phyloP scores from a whole-genome alignment of 2,113 vertebrate species.

The Callospermophilus lateralis region DNA sequence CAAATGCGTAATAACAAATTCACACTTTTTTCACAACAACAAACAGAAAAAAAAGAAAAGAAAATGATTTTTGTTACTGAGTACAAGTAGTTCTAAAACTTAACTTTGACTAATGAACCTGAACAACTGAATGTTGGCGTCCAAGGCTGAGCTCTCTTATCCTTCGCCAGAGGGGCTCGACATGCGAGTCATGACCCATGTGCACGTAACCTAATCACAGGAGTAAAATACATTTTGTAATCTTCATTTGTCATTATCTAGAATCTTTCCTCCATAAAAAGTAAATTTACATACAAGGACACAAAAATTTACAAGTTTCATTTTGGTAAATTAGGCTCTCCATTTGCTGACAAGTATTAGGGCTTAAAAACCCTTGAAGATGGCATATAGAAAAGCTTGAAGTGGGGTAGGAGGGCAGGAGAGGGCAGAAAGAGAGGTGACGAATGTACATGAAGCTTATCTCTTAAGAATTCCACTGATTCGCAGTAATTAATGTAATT shows the following conservation, averaged over 20 bases:
- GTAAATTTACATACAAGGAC: constrained; percentile 82
- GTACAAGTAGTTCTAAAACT: constrained; percentile 85
- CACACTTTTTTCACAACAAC: constrained; percentile 80
- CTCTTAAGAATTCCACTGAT: constrained; percentile 74
- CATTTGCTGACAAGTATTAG: constrained; percentile 76
- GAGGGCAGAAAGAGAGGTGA: constrained; percentile 27
- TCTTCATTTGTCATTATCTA: constrained; percentile 75
- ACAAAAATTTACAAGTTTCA: constrained; percentile 83
- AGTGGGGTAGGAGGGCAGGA: neutral
- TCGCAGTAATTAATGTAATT: constrained; percentile 80
- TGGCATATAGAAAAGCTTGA: constrained; percentile 70
- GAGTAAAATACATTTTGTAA: constrained; percentile 68
- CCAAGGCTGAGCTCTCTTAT: constrained; percentile 68
- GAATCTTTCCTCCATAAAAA: constrained; percentile 77
- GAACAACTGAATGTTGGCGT: constrained; percentile 82
- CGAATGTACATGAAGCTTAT: constrained; percentile 67
- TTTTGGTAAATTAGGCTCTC: constrained; percentile 79
- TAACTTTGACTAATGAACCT: constrained; percentile 85
- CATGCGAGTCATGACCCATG: constrained; percentile 41
- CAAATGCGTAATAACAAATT: constrained; percentile 88
- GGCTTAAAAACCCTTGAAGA: constrained; percentile 68
- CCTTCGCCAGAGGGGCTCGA: constrained; percentile 81
- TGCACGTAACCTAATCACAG: constrained; percentile 82
- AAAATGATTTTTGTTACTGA: constrained; percentile 86
- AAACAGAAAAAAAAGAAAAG: constrained; percentile 80